A percentile compares a stretch with the other conserved stretches of the same genome.
Evolutionary conservation across 2,888 invertebrate species (phyloP).

Genomic region (Ametastegia equiseti): DNA sequence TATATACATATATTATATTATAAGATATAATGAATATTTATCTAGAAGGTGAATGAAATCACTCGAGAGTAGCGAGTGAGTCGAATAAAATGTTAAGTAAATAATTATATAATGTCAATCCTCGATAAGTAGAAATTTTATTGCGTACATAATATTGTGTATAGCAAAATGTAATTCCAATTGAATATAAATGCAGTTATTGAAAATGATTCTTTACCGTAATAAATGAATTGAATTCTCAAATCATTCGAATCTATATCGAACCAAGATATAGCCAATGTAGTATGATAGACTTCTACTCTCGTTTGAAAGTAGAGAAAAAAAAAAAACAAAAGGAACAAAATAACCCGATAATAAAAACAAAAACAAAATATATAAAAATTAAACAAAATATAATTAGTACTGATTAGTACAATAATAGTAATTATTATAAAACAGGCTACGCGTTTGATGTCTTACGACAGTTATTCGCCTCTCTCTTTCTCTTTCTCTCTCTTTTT

Average conservation of each 20-base stretch:
- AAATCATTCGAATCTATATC: too few relatives aligned
- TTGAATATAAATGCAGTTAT: too few relatives aligned
- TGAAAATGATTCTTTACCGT: too few relatives aligned
- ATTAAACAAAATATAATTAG: not conserved
- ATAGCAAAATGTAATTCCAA: not conserved
- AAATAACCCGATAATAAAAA: too few relatives aligned
- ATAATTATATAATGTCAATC: not conserved
- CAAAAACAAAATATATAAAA: not conserved
- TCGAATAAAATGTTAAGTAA: not conserved
- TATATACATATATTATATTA: constrained; percentile 11
- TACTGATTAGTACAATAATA: not conserved
- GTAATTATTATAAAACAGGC: not conserved
- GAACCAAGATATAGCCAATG: too few relatives aligned
- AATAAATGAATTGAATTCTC: too few relatives aligned
- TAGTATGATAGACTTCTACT: too few relatives aligned
- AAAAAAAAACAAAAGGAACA: too few relatives aligned
- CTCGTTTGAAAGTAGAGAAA: too few relatives aligned
- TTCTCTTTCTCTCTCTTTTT: too few relatives aligned
- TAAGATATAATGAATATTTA: constrained; percentile 28
- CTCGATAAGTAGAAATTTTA: not conserved
- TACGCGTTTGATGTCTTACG: not conserved
- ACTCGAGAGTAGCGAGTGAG: constrained; percentile 4
- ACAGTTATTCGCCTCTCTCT: not conserved
- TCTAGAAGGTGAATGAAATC: constrained; percentile 8
- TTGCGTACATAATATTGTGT: not conserved